Base-by-base conservation (phyloP, 1,140 invertebrate species). In the Cheumatopsyche charites region DNA sequence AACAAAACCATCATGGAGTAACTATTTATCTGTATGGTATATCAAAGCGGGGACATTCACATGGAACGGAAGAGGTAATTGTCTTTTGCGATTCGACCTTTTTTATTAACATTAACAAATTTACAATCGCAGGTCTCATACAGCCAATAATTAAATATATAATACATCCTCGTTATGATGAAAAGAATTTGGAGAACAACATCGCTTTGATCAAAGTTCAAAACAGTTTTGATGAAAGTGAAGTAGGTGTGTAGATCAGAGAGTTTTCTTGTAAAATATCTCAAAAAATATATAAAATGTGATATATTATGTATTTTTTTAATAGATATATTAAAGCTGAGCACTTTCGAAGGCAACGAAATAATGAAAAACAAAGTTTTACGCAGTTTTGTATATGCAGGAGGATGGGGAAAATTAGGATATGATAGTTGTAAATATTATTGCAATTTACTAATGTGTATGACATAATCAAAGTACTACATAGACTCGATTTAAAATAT, bases 131-230 rank as follows among this genome's bases (percentile, higher is more conserved):
- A 49, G 45, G 45, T 5, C 3, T 15, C 17, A 49, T 21, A 9
- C 2, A 13, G 19, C 23, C 9, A 25, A 19, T 61, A 13, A 5
- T 15, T 4, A 61, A 12, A 61, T 42, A 63, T 42, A 41, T 41
- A 5, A 63, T 36, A 15, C 62, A 63, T 63, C 62, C 62, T 2
- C 5, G 5, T 6, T 63, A 36, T 25, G n/a, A 63, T 63, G 17
- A 63, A 5, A 26, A 1, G 6, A 63, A 23, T 7, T 36, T 63
- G n/a, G 36, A 63, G 9, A 29, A 63, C 17, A 63, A 63, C 26
- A 29, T 63, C 7, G 62, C 19, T 36, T 21, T 63, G 12, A n/a
- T 63, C 13, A 29, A 21, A 63, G 62, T 63, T 4, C 4, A 6
- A 9, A 19, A 25, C 2, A 13, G 5, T 3, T 23, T 19, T 12